Evolutionary conservation across 2,113 vertebrate genomes (phyloP).

Genomic region (Apistogramma diplotaenia): DNA sequence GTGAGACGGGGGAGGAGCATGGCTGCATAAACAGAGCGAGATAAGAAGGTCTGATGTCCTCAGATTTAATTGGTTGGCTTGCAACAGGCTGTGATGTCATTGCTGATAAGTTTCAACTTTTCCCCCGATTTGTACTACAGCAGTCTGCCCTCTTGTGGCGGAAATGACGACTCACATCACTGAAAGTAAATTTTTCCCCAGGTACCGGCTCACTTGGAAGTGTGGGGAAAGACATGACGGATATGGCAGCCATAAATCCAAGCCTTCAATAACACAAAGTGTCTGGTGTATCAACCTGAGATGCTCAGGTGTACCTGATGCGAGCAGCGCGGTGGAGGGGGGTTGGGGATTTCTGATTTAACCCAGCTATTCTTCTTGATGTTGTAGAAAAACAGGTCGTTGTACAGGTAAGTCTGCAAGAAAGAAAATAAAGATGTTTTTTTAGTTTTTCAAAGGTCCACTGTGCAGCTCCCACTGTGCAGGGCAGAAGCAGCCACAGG

Average conservation of each 20-base stretch:
- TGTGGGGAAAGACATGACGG: too few relatives aligned
- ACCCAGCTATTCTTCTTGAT: constrained; percentile 91
- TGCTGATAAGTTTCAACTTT: background rate
- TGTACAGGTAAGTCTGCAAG: constrained; percentile 88
- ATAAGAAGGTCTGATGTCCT: background rate
- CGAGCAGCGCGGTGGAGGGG: constrained; percentile 89
- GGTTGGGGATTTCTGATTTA: constrained; percentile 86
- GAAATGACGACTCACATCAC: background rate
- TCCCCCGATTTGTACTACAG: background rate
- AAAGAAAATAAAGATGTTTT: background rate
- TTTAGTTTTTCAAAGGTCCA: background rate
- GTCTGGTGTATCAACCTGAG: background rate
- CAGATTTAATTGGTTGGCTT: background rate
- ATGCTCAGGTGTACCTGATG: constrained; percentile 86
- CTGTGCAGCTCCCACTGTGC: too few relatives aligned
- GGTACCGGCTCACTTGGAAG: background rate
- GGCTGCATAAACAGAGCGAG: background rate
- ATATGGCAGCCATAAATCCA: background rate
- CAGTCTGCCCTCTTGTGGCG: constrained; percentile 54
- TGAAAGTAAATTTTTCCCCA: background rate
- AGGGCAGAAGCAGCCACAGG: background rate
- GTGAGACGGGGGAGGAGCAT: background rate
- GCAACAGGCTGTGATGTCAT: constrained; percentile 3
- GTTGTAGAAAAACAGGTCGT: constrained; percentile 90
- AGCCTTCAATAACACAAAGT: background rate